phyloP scores from a whole-genome alignment of 2,888 invertebrate species.

The Elmis aenea region DNA sequence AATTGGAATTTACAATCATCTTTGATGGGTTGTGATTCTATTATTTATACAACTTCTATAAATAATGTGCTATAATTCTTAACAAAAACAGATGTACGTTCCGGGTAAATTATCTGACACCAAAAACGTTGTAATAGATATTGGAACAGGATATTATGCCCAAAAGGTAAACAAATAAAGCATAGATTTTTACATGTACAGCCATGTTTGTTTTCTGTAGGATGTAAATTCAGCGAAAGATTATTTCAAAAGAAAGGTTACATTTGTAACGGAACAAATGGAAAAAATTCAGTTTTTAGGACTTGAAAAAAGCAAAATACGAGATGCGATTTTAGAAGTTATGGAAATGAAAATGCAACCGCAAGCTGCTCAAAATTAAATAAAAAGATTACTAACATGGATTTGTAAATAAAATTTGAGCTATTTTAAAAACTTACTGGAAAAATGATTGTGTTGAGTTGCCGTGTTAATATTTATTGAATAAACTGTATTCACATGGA shows the following conservation, averaged over 20 bases:
- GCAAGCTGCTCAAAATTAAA: constrained; percentile 15
- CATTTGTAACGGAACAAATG: constrained; percentile 90
- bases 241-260: constrained; percentile 87
- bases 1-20: constrained; percentile 6
- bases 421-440: too few species aligned
- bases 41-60: constrained; percentile 1
- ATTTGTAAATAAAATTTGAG: too few species aligned
- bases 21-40: too few species aligned
- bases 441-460: too few species aligned
- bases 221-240: constrained; percentile 77
- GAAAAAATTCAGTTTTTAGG: constrained; percentile 84
- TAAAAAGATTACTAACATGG: too few species aligned
- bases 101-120: constrained; percentile 82
- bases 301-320: constrained; percentile 75
- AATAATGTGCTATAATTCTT: constrained; percentile 3
- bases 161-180: constrained; percentile 76
- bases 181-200: neutral
- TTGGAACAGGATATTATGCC: constrained; percentile 95
- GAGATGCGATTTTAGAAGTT: constrained; percentile 72
- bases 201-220: constrained; percentile 43
- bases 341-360: constrained; percentile 67
- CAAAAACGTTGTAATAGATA: constrained; percentile 85
- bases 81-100: constrained; percentile 74
- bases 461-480: too few species aligned
- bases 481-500: too few species aligned